Conservation (phyloP, 2,888 invertebrate genomes). For the Cerceris ruficornis region DNA sequence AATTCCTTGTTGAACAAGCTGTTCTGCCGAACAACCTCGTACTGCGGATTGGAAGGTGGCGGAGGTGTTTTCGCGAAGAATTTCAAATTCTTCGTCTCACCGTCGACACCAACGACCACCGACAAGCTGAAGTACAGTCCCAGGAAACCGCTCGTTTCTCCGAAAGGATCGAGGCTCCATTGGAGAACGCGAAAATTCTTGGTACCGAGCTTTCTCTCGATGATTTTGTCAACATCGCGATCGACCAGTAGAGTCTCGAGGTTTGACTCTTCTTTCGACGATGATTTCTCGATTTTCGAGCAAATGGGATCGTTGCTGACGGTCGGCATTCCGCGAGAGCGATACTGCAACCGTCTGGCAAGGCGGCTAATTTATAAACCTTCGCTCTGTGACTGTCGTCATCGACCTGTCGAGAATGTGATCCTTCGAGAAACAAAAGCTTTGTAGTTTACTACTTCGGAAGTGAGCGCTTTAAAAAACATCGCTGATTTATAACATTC, state of each 20-base stretch:
- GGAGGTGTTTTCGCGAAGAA: conserved; percentile 70
- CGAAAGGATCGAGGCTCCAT: conserved; percentile 58
- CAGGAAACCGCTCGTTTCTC: conserved; percentile 59
- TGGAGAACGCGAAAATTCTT: conserved; percentile 49
- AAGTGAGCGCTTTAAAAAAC: neutral
- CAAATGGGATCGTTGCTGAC: conserved; percentile 36
- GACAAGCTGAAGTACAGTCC: conserved; percentile 63
- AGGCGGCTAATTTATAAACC: conserved; percentile 41
- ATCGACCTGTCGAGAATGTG: neutral
- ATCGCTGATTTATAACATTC: neutral
- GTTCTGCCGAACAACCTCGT: conserved; percentile 32
- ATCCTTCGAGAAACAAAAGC: too few relatives aligned
- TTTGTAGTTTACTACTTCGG: too few relatives aligned
- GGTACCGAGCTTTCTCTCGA: conserved; percentile 54
- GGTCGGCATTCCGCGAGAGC: conserved; percentile 46
- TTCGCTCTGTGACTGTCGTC: neutral
- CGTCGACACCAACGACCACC: conserved; percentile 38
- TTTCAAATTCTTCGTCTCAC: conserved; percentile 28
- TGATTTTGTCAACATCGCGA: conserved; percentile 56
- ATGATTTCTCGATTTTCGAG: too few relatives aligned
- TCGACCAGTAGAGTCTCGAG: too few relatives aligned
- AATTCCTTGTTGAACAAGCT: conserved; percentile 65
- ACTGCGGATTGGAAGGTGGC: conserved; percentile 46
- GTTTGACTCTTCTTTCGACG: too few relatives aligned
- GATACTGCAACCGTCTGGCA: neutral